Evolutionary conservation across 2,113 vertebrate species (phyloP).

Genomic region (Protobothrops mucrosquamatus): DNA sequence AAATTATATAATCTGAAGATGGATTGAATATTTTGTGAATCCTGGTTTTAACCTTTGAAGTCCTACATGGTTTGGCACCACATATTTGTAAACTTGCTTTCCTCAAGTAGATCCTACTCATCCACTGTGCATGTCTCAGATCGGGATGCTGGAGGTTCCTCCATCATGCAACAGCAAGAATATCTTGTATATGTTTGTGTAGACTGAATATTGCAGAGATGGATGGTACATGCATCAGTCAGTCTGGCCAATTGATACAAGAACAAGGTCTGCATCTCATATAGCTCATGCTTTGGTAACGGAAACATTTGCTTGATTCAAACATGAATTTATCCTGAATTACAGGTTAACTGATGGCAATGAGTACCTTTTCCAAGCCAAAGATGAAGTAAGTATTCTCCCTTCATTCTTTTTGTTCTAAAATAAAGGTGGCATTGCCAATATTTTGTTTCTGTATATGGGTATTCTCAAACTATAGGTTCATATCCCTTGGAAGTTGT

Average conservation of each 20-base stretch:
- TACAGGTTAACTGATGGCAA: conserved; percentile 92
- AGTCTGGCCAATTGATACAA: not conserved
- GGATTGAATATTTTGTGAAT: not conserved
- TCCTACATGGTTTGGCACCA: not conserved
- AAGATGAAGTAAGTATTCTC: conserved; percentile 90
- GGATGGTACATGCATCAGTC: not conserved
- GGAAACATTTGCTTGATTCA: not conserved
- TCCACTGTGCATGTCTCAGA: not conserved
- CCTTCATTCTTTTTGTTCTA: fast-evolving
- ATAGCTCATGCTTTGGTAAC: not conserved
- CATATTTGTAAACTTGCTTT: not conserved
- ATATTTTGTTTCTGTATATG: not conserved
- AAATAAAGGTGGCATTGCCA: not conserved
- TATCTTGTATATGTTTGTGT: not conserved
- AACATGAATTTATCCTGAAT: conserved; percentile 39
- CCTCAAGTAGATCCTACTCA: not conserved
- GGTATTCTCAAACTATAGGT: not conserved
- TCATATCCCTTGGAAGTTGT: not conserved
- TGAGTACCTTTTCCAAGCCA: conserved; percentile 99
- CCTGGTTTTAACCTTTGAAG: not conserved
- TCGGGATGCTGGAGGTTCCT: not conserved
- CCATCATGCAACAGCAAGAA: not conserved
- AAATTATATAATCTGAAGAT: not conserved
- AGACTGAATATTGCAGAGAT: not conserved
- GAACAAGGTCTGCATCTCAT: not conserved